phyloP scores from a whole-genome alignment of 1,140 invertebrate species.

The Neodiprion virginianus region DNA sequence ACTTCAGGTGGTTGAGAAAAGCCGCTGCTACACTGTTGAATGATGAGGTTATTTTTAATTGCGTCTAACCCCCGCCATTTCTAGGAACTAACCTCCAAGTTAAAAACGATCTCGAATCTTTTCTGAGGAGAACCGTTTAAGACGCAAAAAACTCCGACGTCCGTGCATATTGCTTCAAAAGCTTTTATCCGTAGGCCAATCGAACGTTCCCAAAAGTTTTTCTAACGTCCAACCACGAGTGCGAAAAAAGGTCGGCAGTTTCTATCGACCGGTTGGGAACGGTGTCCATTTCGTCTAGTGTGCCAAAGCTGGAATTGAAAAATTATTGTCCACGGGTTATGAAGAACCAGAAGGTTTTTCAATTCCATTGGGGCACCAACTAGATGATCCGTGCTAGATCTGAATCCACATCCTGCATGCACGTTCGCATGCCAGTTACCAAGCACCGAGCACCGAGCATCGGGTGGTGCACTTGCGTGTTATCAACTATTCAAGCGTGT shows the following conservation, averaged over 20 bases:
- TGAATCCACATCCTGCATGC: neutral
- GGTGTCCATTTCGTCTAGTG: no score
- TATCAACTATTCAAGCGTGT: slow-evolving; percentile 1
- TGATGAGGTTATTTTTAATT: slow-evolving; percentile 3
- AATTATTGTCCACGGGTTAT: no score
- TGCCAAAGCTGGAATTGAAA: no score
- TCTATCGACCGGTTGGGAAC: no score
- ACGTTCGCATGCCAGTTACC: neutral
- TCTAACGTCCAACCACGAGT: no score
- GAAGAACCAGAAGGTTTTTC: no score
- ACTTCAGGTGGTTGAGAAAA: neutral
- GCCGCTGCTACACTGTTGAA: neutral
- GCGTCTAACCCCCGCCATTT: neutral
- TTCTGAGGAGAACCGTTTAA: neutral
- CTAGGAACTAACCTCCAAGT: neutral
- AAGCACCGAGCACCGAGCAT: no score
- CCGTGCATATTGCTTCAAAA: neutral
- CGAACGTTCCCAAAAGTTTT: no score
- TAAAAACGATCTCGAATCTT: neutral
- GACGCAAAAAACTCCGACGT: neutral
- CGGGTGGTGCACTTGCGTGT: neutral
- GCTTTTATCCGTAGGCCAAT: no score
- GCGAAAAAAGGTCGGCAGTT: no score
- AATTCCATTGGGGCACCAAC: neutral
- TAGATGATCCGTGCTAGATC: neutral